Conservation (phyloP, 2,113 vertebrate species). For the Mustela nigripes region DNA sequence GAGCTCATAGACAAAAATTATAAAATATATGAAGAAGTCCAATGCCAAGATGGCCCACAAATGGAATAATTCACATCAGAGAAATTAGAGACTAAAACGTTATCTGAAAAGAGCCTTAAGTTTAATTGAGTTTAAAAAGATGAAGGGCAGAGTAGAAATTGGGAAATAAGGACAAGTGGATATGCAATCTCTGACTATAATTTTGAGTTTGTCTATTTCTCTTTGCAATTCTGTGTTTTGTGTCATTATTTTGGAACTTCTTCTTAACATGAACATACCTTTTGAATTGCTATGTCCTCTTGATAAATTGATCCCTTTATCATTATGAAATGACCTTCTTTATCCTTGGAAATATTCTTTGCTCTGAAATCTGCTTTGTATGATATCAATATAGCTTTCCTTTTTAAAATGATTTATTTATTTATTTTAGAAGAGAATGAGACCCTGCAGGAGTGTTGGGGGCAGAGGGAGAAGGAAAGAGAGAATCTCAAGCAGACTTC, state of each 20-base stretch:
- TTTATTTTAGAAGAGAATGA: neutral
- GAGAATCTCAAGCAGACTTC: neutral
- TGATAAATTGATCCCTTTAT: neutral
- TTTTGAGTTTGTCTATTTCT: neutral
- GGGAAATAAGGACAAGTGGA: neutral
- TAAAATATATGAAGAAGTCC: neutral
- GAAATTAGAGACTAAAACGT: neutral
- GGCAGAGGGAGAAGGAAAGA: neutral
- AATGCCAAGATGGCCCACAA: neutral
- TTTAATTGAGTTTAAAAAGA: conserved; percentile 24
- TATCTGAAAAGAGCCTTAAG: neutral
- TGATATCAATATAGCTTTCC: neutral
- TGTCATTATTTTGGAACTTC: neutral
- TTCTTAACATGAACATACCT: neutral
- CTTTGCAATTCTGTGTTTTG: neutral
- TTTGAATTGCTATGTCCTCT: neutral
- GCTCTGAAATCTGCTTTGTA: conserved; percentile 9
- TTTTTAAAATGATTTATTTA: neutral
- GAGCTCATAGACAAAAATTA: neutral
- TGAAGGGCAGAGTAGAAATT: neutral
- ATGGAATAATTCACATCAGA: neutral
- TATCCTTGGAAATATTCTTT: conserved; percentile 33
- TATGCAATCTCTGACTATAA: neutral
- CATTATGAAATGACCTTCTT: neutral
- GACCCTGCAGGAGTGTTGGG: neutral